A percentile compares a stretch with the other conserved stretches of the same genome.
Conservation (phyloP, 2,888 invertebrate genomes). For the Kryphioiulus occultus region DNA sequence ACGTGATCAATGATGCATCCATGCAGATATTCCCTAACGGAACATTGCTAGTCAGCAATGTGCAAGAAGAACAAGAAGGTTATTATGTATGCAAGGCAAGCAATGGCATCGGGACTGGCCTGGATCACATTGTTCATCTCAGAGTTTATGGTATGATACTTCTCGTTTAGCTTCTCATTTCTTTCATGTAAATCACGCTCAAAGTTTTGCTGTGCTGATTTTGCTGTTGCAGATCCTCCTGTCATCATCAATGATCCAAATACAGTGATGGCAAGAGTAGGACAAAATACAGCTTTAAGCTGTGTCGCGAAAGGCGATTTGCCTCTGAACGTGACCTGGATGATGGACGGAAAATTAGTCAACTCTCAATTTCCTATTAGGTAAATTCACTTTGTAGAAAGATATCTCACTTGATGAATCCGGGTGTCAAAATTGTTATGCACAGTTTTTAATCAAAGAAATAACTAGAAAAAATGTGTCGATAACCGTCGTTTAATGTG, state of each 20-base stretch:
- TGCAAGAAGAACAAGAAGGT: slow-evolving; percentile 60
- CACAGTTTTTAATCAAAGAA: no score
- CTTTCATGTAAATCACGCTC: no score
- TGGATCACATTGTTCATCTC: slow-evolving; percentile 62
- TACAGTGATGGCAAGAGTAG: slow-evolving; percentile 9
- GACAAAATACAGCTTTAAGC: slow-evolving; percentile 37
- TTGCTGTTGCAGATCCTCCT: slow-evolving; percentile 48
- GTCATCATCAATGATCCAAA: not conserved
- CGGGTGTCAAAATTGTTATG: no score
- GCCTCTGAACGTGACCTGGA: slow-evolving; percentile 47
- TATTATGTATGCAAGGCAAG: slow-evolving; percentile 62
- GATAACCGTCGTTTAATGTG: no score
- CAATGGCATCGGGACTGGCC: slow-evolving; percentile 61
- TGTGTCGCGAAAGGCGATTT: slow-evolving; percentile 49
- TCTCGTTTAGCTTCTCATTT: no score
- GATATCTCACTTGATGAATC: no score
- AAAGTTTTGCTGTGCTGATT: no score
- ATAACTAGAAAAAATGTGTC: no score
- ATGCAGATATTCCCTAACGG: slow-evolving; percentile 58
- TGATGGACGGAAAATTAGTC: slow-evolving; percentile 48
- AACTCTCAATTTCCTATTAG: not conserved
- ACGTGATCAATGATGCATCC: not conserved
- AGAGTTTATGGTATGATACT: slow-evolving; percentile 61
- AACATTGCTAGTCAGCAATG: slow-evolving; percentile 68
- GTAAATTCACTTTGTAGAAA: not conserved